Evolutionary conservation across 2,888 invertebrate genomes (phyloP), one percentile per base, ranked within the genome.

Genomic region (Minunthozetes semirufus): DNA sequence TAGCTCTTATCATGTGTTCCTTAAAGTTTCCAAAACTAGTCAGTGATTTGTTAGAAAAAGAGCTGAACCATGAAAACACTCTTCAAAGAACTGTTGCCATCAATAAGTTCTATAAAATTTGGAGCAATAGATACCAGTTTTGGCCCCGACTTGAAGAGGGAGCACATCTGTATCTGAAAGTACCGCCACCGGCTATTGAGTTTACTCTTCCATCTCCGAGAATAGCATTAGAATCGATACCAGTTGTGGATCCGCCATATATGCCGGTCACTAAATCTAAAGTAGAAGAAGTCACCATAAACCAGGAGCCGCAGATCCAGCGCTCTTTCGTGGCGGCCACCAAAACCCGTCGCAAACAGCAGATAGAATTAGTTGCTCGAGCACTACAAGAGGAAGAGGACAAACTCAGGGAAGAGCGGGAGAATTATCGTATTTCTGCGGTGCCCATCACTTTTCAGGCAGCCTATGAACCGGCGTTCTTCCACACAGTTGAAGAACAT

Each of bases 121-220:
- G 98, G 98, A 93, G 94, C 81, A 89, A 94, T 79, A 88, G 99
- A 1, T 96, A 94, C 82, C 99, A 99, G 86, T 95, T 96, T 0
- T 99, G 99, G 99, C 94, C 97, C 0, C 88, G 98, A 76, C 96
- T 99, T 97, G 99, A 99, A 83, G 98, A 98, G 81, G 92, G 93
- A 9, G 98, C 98, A 0, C 94, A 96, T 76, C 84, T 92, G 76
- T 90, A 92, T 0, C 98, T 99, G 83, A 99, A 98, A 86, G 96
- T 99, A 1, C 97, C 98, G 0, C 99, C 99, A 0, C 99, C 99
- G 0, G 94, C 95, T 25, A 99, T 99, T 77, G 99, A 99, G 82
- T 99, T 99, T 82, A 99, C 99, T 0, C 85, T 99, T 72, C 99
- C 99, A 0, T 99, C 98, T 0, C 99, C 99, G 0, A 96, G 98